Percentiles rank a stretch among this genome's conserved stretches.
Evolutionary conservation across 2,113 vertebrate genomes (phyloP).

Genomic region (Hymenochirus boettgeri): DNA sequence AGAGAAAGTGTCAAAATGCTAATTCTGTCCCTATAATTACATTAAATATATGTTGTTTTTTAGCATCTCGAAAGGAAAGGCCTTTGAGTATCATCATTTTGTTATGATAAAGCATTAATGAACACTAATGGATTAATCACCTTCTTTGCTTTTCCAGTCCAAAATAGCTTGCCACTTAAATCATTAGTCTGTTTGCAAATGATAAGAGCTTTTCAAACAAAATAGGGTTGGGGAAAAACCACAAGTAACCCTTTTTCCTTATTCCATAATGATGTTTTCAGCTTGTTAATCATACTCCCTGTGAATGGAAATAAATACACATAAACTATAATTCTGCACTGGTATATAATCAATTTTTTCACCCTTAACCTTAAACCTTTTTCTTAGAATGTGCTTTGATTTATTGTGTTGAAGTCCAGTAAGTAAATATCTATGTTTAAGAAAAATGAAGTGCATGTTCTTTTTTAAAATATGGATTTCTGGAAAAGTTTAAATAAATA

Average conservation of each 20-base stretch:
- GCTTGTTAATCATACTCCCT: constrained; percentile 28
- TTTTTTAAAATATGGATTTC: no score
- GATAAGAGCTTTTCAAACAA: constrained; percentile 31
- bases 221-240: constrained; percentile 13
- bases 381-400: no score
- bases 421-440: no score
- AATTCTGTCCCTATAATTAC: constrained; percentile 5
- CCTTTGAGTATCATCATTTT: constrained; percentile 22
- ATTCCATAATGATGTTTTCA: constrained; percentile 31
- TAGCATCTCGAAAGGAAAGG: neutral
- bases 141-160: constrained; percentile 25
- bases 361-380: no score
- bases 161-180: constrained; percentile 33
- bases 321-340: constrained; percentile 11
- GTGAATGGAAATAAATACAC: constrained; percentile 9
- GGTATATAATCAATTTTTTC: constrained; percentile 12
- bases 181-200: constrained; percentile 34
- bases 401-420: no score
- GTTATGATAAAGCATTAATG: constrained; percentile 20
- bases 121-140: constrained; percentile 38
- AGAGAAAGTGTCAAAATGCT: neutral
- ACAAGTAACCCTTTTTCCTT: constrained; percentile 8
- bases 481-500: no score
- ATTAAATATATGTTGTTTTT: constrained; percentile 16
- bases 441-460: no score